A percentile compares a stretch with the other conserved stretches of the same genome.
phyloP scores from a whole-genome alignment of 1,140 invertebrate genomes.

The Tetranychus cinnabarinus region DNA sequence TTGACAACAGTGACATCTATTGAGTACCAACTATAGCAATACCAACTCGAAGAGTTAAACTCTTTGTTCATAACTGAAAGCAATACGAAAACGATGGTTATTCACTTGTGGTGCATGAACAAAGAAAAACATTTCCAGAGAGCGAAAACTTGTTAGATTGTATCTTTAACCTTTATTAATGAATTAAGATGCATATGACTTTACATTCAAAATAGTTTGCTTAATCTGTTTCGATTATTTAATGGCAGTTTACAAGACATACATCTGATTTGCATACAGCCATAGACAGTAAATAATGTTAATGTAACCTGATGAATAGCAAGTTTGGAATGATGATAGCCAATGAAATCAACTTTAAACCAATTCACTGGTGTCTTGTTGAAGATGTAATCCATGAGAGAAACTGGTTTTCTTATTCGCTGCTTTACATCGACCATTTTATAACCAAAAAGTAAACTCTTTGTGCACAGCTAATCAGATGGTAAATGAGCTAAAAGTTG shows the following conservation, averaged over 20 bases:
- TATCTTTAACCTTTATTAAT: conserved; percentile 30
- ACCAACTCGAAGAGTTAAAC: conserved; percentile 26
- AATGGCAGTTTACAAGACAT: conserved; percentile 36
- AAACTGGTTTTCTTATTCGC: too few relatives aligned
- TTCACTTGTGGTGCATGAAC: conserved; percentile 28
- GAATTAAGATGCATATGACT: conserved; percentile 37
- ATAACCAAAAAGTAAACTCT: too few relatives aligned
- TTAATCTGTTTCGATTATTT: conserved; percentile 40
- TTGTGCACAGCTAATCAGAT: too few relatives aligned
- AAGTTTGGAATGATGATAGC: too few relatives aligned
- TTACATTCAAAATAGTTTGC: conserved; percentile 43
- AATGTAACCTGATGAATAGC: too few relatives aligned
- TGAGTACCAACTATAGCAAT: conserved; percentile 27
- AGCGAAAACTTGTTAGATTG: conserved; percentile 38
- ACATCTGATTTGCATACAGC: conserved; percentile 5
- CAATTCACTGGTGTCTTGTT: too few relatives aligned
- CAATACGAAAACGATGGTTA: not conserved
- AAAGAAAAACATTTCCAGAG: conserved; percentile 36
- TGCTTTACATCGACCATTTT: too few relatives aligned
- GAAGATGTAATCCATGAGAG: too few relatives aligned
- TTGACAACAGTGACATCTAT: conserved; percentile 21
- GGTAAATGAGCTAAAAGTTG: too few relatives aligned
- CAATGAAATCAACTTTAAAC: too few relatives aligned
- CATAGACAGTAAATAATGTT: too few relatives aligned
- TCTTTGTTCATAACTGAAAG: conserved; percentile 18